Percentiles rank a stretch among this genome's conserved stretches.
Conservation (phyloP, 1,140 invertebrate species). For the Aleiodes sp. region DNA sequence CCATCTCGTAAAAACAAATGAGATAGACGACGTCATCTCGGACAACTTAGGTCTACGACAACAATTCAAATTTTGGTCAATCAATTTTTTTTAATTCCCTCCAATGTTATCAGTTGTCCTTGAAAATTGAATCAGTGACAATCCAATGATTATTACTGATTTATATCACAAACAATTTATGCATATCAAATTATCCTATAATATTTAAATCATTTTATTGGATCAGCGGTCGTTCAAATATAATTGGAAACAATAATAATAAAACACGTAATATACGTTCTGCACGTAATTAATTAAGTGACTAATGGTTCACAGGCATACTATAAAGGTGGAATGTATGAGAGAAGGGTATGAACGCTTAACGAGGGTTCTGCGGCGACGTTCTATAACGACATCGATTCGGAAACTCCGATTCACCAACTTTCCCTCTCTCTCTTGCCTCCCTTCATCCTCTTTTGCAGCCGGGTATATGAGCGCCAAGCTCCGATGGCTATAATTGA, state of each 20-base stretch:
- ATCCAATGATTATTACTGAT: too few species aligned
- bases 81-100: too few species aligned
- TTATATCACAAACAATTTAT: background rate
- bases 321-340: constrained; percentile 2
- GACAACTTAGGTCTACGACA: too few species aligned
- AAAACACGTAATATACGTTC: constrained; percentile 51
- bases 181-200: background rate
- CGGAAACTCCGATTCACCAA: constrained; percentile 16
- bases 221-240: constrained; percentile 11
- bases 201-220: background rate
- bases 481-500: constrained; percentile 6
- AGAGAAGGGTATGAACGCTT: constrained; percentile 5
- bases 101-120: too few species aligned
- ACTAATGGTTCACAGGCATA: constrained; percentile 43
- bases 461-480: background rate
- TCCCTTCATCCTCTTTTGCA: background rate
- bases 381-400: constrained; percentile 16
- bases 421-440: background rate
- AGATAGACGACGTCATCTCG: too few species aligned
- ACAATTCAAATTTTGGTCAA: too few species aligned
- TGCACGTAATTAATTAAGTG: constrained; percentile 57
- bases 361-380: constrained; percentile 12
- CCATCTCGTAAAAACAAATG: too few species aligned
- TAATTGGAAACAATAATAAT: constrained; percentile 19
- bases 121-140: too few species aligned